Evolutionary conservation across 2,797 vertebrate species (phyloP).

Genomic region (Buphagus erythrorhynchus): DNA sequence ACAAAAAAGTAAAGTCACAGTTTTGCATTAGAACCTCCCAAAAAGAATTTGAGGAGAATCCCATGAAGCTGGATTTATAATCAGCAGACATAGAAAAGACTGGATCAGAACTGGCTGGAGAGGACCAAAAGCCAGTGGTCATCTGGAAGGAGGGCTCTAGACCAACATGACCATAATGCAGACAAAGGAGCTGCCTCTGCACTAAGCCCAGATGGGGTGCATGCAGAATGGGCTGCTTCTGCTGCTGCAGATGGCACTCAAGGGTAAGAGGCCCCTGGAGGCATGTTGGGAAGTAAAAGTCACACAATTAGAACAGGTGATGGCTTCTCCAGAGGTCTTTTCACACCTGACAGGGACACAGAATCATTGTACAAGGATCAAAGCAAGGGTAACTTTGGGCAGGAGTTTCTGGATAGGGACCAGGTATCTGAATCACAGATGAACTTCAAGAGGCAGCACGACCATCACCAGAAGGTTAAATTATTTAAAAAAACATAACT

Average conservation of each 20-base stretch:
- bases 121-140: neutral
- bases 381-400: neutral
- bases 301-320: neutral
- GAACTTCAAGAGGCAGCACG: neutral
- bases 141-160: neutral
- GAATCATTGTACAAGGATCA: neutral
- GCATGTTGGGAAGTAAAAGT: neutral
- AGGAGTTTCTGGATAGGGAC: neutral
- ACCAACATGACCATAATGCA: neutral
- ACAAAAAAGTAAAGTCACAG: neutral
- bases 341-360: neutral
- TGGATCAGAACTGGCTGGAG: neutral
- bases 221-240: neutral
- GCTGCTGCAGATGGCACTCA: neutral
- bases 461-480: neutral
- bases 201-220: neutral
- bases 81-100: neutral
- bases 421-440: neutral
- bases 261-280: neutral
- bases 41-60: neutral
- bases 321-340: neutral
- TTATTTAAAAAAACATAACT: neutral
- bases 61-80: neutral
- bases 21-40: neutral
- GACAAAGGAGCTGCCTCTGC: neutral